These are phyloP conservation scores for Drosophila sucinea DNA, from an alignment of 1,140 invertebrate genomes.

Conservation along the genomic window DNA sequence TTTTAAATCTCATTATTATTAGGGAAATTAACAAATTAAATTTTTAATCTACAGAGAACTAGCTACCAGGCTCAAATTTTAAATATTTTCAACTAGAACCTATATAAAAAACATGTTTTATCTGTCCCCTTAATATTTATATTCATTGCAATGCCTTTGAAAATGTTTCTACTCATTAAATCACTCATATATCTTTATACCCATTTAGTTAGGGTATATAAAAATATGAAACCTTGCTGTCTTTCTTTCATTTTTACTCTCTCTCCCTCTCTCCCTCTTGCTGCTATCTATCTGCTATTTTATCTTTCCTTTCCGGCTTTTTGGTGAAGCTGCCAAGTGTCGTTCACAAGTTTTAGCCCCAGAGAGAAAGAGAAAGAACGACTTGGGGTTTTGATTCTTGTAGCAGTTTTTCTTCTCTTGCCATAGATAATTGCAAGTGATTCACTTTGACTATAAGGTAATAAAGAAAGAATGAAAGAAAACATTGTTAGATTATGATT, in stretches of 20 bases:
- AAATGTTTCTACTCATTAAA: no score
- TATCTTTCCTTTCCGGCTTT: constrained; percentile 12
- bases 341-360: constrained; percentile 9
- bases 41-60: no score
- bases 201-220: neutral
- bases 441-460: constrained; percentile 29
- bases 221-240: constrained; percentile 1
- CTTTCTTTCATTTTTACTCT: neutral
- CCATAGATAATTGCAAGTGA: constrained; percentile 32
- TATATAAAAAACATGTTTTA: no score
- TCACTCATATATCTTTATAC: neutral
- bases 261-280: neutral
- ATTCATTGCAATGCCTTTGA: no score
- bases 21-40: no score
- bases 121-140: no score
- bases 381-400: neutral
- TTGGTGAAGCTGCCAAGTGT: constrained; percentile 13
- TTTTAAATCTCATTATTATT: no score
- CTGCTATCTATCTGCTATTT: neutral
- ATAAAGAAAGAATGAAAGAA: neutral
- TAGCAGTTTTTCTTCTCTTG: constrained; percentile 11
- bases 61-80: no score
- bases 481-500: constrained; percentile 7
- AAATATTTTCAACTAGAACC: no score
- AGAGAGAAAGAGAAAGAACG: neutral